phyloP scores from a whole-genome alignment of 1,140 invertebrate genomes.

The Solenopsis fugax region DNA sequence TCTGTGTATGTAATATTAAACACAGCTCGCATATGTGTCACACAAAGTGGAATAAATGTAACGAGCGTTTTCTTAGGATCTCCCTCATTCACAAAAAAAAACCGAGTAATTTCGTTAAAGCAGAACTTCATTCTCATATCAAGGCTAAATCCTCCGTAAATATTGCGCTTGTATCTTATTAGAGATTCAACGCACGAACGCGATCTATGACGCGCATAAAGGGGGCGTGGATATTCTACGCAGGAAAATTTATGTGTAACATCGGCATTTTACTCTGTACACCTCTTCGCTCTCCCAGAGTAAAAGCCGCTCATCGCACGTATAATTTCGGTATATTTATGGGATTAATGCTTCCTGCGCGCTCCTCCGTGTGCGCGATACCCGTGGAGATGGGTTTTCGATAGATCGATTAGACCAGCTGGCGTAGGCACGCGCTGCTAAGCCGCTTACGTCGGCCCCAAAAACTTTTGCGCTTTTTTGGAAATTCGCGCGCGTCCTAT shows the following conservation, averaged over 20 bases:
- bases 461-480: constrained; percentile 82
- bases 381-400: constrained; percentile 70
- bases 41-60: too few species aligned
- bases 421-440: constrained; percentile 73
- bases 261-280: constrained; percentile 1
- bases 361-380: constrained; percentile 55
- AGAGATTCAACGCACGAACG: constrained; percentile 26
- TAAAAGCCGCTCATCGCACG: constrained; percentile 27
- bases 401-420: constrained; percentile 79
- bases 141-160: constrained; percentile 11
- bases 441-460: constrained; percentile 78
- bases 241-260: constrained; percentile 48
- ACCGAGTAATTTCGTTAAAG: background rate
- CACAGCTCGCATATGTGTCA: too few species aligned
- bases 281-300: background rate
- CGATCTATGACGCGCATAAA: constrained; percentile 33
- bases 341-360: constrained; percentile 76
- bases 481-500: constrained; percentile 72
- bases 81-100: too few species aligned
- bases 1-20: too few species aligned
- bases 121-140: background rate
- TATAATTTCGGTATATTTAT: constrained; percentile 83
- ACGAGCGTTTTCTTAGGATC: too few species aligned
- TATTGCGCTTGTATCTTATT: constrained; percentile 19
- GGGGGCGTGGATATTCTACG: background rate